phyloP scores from a whole-genome alignment of 64 coral and sea anemone genomes.

The Hydrozoanthus tunicans region DNA sequence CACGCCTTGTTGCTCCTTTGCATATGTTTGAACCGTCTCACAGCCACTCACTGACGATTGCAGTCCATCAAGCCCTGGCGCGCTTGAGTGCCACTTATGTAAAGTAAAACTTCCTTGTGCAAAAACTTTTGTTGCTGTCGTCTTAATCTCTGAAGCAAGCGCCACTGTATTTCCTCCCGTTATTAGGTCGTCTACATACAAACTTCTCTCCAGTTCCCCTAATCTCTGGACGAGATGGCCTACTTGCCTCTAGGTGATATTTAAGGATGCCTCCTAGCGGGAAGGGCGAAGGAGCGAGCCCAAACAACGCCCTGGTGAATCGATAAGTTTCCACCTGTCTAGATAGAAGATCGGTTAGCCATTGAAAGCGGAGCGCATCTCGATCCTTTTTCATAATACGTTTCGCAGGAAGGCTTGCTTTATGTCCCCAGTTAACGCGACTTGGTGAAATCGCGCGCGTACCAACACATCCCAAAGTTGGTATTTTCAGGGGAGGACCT shows the following conservation, averaged over 20 bases:
- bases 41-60: not conserved
- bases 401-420: not conserved
- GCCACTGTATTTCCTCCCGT: not conserved
- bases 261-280: not conserved
- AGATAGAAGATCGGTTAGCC: not conserved
- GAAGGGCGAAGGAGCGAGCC: not conserved
- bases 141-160: not conserved
- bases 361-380: constrained; percentile 11
- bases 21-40: not conserved
- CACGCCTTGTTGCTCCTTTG: not conserved
- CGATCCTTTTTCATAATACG: not conserved
- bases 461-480: not conserved
- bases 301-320: constrained; percentile 10
- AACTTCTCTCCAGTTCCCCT: not conserved
- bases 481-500: not conserved
- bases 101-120: not conserved
- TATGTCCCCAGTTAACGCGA: not conserved
- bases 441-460: not conserved
- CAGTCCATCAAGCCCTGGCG: not conserved
- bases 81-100: constrained; percentile 19
- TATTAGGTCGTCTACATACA: not conserved
- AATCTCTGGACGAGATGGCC: not conserved
- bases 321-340: not conserved
- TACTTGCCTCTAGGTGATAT: not conserved
- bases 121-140: not conserved